phyloP scores from a whole-genome alignment of 1,140 invertebrate species.

The Euura saliciscinereae region DNA sequence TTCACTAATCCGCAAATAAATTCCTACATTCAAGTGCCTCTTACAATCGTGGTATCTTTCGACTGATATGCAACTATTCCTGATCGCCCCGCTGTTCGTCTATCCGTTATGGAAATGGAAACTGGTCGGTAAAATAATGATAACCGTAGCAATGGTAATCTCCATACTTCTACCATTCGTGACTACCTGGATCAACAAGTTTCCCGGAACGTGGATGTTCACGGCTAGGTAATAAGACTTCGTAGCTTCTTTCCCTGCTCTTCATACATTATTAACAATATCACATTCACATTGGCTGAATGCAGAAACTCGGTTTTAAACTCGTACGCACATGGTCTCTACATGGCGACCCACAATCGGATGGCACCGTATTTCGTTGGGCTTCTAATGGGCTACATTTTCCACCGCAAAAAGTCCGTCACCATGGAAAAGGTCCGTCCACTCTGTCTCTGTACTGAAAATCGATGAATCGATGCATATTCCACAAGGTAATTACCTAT shows the following conservation, averaged over 20 bases:
- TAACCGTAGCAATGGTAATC: conserved; percentile 17
- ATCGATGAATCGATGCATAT: background rate
- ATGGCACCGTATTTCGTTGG: conserved; percentile 26
- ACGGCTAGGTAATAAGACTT: conserved; percentile 8
- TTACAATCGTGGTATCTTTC: conserved; percentile 68
- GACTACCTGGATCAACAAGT: conserved; percentile 1
- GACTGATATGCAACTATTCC: conserved; percentile 70
- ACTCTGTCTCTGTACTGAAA: background rate
- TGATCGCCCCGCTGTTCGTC: conserved; percentile 46
- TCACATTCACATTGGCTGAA: background rate
- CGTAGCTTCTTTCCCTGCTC: background rate
- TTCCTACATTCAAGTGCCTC: conserved; percentile 57
- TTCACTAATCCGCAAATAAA: conserved; percentile 14
- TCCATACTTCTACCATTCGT: conserved; percentile 35
- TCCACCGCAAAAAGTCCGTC: conserved; percentile 3
- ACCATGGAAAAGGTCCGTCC: background rate
- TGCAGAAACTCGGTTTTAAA: conserved; percentile 10
- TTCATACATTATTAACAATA: background rate
- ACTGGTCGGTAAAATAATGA: conserved; percentile 23
- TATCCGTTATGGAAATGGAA: conserved; percentile 36
- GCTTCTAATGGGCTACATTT: conserved; percentile 19
- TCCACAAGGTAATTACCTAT: background rate
- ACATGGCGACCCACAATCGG: conserved; percentile 23
- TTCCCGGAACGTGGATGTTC: conserved; percentile 16
- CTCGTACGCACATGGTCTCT: conserved; percentile 3